A percentile compares a stretch with the other conserved stretches of the same genome.
Evolutionary conservation across 2,797 vertebrate genomes (phyloP).

Genomic region (Melanotaenia boesemani): DNA sequence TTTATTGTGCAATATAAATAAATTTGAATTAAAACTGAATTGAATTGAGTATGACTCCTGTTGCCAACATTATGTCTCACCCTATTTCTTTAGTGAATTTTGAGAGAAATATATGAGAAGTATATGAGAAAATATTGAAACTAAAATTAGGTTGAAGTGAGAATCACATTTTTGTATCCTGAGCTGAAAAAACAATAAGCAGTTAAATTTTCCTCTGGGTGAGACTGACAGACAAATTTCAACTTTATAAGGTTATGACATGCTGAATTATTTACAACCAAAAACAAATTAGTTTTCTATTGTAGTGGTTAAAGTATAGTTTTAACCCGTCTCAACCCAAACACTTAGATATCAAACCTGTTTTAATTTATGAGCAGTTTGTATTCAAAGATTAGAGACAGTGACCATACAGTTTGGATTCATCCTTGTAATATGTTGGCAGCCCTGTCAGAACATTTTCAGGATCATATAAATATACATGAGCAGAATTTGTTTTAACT

Average conservation of each 20-base stretch:
- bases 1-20: too few species aligned
- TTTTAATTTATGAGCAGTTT: neutral
- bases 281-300: constrained; percentile 58
- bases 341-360: constrained; percentile 53
- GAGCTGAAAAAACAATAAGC: too few species aligned
- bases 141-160: too few species aligned
- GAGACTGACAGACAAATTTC: too few species aligned
- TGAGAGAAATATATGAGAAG: too few species aligned
- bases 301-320: constrained; percentile 30
- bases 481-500: constrained; percentile 21
- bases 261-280: constrained; percentile 62
- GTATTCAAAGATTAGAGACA: constrained; percentile 34
- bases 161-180: too few species aligned
- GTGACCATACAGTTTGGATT: constrained; percentile 43
- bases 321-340: constrained; percentile 38
- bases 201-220: too few species aligned
- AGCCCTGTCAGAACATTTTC: constrained; percentile 37
- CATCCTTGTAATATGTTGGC: constrained; percentile 24
- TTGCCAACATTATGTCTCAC: too few species aligned
- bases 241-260: constrained; percentile 44
- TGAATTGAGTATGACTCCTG: too few species aligned
- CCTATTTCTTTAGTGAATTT: too few species aligned
- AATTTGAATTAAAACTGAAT: too few species aligned
- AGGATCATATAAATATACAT: constrained; percentile 12
- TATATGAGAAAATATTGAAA: too few species aligned